A percentile compares a stretch with the other conserved stretches of the same genome.
Evolutionary conservation across 37 sponge, comb jelly and placozoan species (phyloP).

Genomic region (Axinella damicornis): DNA sequence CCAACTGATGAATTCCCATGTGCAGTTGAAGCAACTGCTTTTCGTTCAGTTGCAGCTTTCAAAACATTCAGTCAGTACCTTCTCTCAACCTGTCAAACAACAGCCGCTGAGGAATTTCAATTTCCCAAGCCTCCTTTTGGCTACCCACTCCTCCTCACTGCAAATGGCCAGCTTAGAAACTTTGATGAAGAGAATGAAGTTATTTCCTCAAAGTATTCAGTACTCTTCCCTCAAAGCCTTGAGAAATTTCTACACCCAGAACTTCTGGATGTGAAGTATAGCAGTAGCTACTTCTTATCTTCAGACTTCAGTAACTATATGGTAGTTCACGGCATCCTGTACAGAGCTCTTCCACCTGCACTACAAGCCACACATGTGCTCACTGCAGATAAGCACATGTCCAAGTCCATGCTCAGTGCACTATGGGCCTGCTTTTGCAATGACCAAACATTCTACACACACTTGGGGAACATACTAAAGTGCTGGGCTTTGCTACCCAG

Average conservation of each 20-base stretch:
- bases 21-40: slow-evolving; percentile 19
- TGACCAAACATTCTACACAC: slow-evolving; percentile 15
- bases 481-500: slow-evolving; percentile 48
- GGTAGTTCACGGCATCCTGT: neutral
- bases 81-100: neutral
- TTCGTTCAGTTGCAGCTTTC: slow-evolving; percentile 14
- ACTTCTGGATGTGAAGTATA: neutral
- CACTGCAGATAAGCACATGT: neutral
- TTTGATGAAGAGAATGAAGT: slow-evolving; percentile 27
- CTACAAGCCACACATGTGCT: neutral
- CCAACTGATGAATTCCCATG: neutral
- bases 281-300: neutral
- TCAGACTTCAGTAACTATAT: neutral
- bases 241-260: slow-evolving; percentile 28
- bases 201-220: neutral
- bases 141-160: slow-evolving; percentile 51
- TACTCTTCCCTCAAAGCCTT: neutral
- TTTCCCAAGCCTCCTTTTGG: slow-evolving; percentile 44
- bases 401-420: neutral
- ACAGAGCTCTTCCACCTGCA: neutral
- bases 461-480: slow-evolving; percentile 5
- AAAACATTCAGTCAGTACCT: slow-evolving; percentile 16
- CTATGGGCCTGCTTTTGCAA: slow-evolving; percentile 31
- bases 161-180: slow-evolving; percentile 20
- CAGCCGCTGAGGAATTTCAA: neutral